Conservation (phyloP, 2,888 invertebrate species). For the Cryptocheilus praepositus region DNA sequence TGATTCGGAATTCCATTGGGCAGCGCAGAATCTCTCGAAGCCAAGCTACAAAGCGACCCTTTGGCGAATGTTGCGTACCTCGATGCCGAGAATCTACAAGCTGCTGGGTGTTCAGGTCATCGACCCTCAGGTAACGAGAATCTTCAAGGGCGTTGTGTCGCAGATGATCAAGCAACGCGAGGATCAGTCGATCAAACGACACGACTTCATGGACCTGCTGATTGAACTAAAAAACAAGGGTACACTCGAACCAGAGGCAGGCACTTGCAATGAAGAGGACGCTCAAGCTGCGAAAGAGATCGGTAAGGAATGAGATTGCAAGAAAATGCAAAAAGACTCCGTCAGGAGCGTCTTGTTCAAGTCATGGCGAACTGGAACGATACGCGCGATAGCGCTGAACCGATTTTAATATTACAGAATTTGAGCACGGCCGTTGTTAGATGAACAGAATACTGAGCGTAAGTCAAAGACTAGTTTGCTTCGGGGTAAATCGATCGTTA, state of each 20-base stretch:
- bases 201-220: conserved; percentile 73
- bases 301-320: conserved; percentile 44
- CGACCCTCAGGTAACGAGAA: conserved; percentile 63
- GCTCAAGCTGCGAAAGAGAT: conserved; percentile 53
- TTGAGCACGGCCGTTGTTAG: no score
- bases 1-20: conserved; percentile 70
- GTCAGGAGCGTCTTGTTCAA: neutral
- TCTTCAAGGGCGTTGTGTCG: conserved; percentile 69
- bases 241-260: conserved; percentile 40
- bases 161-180: conserved; percentile 69
- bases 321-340: neutral
- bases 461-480: no score
- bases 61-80: conserved; percentile 69
- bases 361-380: conserved; percentile 4
- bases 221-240: conserved; percentile 70
- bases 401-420: no score
- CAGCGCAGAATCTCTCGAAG: conserved; percentile 68
- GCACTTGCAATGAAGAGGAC: conserved; percentile 40
- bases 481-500: no score
- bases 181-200: conserved; percentile 58
- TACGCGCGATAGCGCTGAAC: neutral
- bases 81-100: conserved; percentile 64
- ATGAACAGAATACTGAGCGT: no score
- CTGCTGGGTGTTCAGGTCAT: conserved; percentile 63
- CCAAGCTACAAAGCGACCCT: conserved; percentile 68